Conservation (phyloP, 2,113 vertebrate species). For the Jaculus jaculus region DNA sequence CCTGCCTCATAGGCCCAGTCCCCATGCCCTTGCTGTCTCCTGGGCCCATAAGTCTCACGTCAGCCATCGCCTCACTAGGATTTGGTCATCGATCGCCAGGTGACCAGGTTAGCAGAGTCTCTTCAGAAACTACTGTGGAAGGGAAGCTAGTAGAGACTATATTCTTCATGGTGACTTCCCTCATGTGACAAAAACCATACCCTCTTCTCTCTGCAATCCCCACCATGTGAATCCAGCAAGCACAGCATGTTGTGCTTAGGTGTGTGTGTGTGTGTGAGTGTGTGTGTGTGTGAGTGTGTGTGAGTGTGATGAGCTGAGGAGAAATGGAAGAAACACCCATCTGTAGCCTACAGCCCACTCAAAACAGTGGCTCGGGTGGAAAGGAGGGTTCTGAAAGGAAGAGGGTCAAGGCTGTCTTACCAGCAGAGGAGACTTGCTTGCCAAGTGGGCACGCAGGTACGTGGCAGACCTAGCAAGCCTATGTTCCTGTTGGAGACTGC, state of each 20-base stretch:
- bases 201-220: accelerated
- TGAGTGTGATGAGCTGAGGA: too few species aligned
- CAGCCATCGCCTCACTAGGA: background rate
- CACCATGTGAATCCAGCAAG: background rate
- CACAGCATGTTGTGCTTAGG: background rate
- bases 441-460: background rate
- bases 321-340: background rate
- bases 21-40: background rate
- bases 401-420: background rate
- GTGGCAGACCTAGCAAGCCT: background rate
- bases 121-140: background rate
- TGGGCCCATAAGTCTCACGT: too few species aligned
- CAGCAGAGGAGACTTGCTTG: background rate
- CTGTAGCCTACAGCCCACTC: background rate
- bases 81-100: background rate
- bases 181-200: accelerated
- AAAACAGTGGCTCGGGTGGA: background rate
- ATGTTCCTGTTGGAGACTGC: accelerated
- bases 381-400: background rate
- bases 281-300: background rate
- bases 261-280: too few species aligned
- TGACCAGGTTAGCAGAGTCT: background rate
- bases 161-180: background rate
- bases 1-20: background rate
- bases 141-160: background rate